Conservation (phyloP, 2,797 vertebrate genomes). For the Micromesistius poutassou region DNA sequence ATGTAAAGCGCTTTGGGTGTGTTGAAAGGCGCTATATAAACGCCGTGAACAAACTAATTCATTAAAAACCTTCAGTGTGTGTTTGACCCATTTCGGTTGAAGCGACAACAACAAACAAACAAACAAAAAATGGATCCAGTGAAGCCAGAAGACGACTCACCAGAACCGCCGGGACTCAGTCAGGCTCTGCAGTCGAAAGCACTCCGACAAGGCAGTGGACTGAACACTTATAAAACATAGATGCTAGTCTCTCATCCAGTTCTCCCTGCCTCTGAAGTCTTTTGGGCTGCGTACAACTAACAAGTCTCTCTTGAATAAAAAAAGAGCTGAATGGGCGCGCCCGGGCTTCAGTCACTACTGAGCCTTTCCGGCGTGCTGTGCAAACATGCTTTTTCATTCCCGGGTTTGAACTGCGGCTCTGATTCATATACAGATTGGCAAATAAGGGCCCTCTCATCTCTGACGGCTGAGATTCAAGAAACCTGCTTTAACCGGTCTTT, state of each 20-base stretch:
- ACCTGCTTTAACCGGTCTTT: not conserved
- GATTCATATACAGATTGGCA: not conserved
- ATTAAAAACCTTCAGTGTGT: not conserved
- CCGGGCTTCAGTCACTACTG: not conserved
- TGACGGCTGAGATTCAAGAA: not conserved
- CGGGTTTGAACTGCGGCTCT: not conserved
- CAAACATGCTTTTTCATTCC: not conserved
- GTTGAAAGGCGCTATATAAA: not conserved
- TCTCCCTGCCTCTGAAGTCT: not conserved
- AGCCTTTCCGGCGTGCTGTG: not conserved
- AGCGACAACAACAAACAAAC: not conserved
- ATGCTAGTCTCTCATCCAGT: not conserved
- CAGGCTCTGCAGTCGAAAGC: not conserved
- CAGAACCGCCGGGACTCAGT: not conserved
- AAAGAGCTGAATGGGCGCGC: not conserved
- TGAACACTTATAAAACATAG: conserved; percentile 1
- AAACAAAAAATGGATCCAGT: not conserved
- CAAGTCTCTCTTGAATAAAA: not conserved
- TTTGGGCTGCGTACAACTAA: not conserved
- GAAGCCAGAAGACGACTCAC: not conserved
- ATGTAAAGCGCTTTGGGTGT: not conserved
- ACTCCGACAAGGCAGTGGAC: no score
- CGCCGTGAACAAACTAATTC: not conserved
- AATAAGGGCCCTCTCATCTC: not conserved
- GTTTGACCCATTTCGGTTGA: not conserved